Evolutionary conservation across 1,140 invertebrate genomes (phyloP).

Genomic region (Nylanderia fulva): DNA sequence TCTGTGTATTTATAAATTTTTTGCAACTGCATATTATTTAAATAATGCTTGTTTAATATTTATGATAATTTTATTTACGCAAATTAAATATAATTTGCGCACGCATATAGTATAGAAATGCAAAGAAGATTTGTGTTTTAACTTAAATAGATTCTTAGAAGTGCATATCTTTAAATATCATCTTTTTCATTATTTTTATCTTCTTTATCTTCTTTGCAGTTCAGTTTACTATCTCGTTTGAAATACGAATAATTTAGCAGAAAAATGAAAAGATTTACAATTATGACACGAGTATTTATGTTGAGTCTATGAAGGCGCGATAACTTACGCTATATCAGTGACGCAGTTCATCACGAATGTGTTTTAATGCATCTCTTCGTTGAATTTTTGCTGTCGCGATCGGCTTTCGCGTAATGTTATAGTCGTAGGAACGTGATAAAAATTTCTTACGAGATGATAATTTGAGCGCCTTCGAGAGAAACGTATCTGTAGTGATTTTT

Average conservation of each 20-base stretch:
- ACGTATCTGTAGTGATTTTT: background rate
- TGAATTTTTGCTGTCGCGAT: background rate
- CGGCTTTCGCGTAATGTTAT: background rate
- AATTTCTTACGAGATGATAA: background rate
- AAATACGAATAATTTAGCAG: background rate
- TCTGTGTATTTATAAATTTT: background rate
- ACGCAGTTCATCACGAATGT: constrained; percentile 19
- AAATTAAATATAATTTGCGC: background rate
- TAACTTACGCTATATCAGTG: constrained; percentile 59
- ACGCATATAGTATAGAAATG: background rate
- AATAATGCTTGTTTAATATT: background rate
- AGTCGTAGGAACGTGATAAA: constrained; percentile 27
- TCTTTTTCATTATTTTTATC: background rate
- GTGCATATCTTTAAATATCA: background rate
- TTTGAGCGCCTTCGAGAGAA: background rate
- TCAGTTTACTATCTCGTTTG: background rate
- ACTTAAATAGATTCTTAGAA: background rate
- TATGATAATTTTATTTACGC: background rate
- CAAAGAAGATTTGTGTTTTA: background rate
- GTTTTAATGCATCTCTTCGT: constrained; percentile 16
- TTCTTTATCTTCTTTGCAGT: background rate
- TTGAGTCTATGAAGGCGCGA: constrained; percentile 57
- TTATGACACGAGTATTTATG: constrained; percentile 42
- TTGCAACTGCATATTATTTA: background rate
- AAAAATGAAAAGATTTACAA: background rate